phyloP scores from a whole-genome alignment of 2,113 vertebrate species.

The Paracanthobrama guichenoti region DNA sequence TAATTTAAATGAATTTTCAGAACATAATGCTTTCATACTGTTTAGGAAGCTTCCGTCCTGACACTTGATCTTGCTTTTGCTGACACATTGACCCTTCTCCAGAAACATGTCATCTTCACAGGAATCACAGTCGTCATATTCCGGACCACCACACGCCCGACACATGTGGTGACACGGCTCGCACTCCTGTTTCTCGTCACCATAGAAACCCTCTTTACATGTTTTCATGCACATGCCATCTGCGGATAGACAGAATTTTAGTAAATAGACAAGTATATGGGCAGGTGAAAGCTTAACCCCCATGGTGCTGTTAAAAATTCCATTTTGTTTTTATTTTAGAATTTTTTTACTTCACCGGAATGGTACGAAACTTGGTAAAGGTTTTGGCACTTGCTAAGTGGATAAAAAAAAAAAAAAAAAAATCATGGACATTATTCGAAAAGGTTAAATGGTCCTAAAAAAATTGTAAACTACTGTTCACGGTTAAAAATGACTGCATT shows the following conservation, averaged over 20 bases:
- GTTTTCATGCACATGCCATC: constrained; percentile 68
- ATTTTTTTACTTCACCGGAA: too few species aligned
- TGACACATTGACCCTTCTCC: constrained; percentile 71
- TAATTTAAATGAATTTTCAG: background rate
- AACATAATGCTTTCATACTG: constrained; percentile 67
- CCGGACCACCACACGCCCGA: constrained; percentile 76
- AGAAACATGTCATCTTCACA: constrained; percentile 70
- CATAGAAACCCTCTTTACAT: constrained; percentile 82
- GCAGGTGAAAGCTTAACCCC: background rate
- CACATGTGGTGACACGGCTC: constrained; percentile 83
- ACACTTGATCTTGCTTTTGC: constrained; percentile 40
- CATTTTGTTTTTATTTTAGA: too few species aligned
- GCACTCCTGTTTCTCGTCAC: constrained; percentile 75
- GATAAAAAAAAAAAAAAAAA: too few species aligned
- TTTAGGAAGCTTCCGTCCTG: constrained; percentile 66
- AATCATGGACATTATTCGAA: too few species aligned
- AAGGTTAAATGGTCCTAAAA: too few species aligned
- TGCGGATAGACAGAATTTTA: constrained; percentile 23
- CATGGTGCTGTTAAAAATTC: too few species aligned
- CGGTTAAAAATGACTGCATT: too few species aligned
- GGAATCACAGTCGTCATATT: constrained; percentile 74
- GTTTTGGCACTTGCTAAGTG: too few species aligned
- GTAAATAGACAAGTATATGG: background rate
- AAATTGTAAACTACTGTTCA: too few species aligned
- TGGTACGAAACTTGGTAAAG: too few species aligned